Percentiles rank a stretch among this genome's conserved stretches.
Evolutionary conservation across 2,888 invertebrate genomes (phyloP).

Genomic region (Ormyrus nitidulus): DNA sequence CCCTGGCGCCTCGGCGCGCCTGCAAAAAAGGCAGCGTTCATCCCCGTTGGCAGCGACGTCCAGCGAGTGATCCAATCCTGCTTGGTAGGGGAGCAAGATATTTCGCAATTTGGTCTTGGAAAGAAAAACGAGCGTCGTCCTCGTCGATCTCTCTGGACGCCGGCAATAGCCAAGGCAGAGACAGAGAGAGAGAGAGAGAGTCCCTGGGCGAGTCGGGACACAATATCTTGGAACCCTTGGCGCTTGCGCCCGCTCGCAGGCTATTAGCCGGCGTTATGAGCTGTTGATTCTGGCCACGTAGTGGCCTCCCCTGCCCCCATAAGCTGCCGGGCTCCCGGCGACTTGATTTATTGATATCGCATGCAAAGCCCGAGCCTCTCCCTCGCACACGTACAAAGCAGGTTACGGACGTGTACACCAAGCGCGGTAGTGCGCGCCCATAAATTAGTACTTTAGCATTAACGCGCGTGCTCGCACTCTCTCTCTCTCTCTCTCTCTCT

Average conservation of each 20-base stretch:
- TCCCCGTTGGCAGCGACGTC: too few species aligned
- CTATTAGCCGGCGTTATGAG: slow-evolving; percentile 75
- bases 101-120: neutral
- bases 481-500: slow-evolving; percentile 13
- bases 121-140: neutral
- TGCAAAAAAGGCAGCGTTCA: too few species aligned
- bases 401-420: slow-evolving; percentile 17
- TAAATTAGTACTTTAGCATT: slow-evolving; percentile 74
- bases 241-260: slow-evolving; percentile 63
- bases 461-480: slow-evolving; percentile 63
- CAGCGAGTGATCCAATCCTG: too few species aligned
- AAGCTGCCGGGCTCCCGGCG: slow-evolving; percentile 71
- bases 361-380: slow-evolving; percentile 71
- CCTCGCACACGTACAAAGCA: neutral
- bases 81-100: neutral
- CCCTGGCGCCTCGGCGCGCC: too few species aligned
- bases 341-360: slow-evolving; percentile 76
- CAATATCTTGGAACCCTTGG: slow-evolving; percentile 72
- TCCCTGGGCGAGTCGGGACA: slow-evolving; percentile 71
- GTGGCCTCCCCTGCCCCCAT: slow-evolving; percentile 65
- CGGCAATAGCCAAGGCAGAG: neutral
- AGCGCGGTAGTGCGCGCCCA: slow-evolving; percentile 54
- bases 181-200: slow-evolving; percentile 51
- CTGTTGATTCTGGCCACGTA: slow-evolving; percentile 76
- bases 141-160: neutral